phyloP scores from a whole-genome alignment of 2,888 invertebrate genomes.

The Watsonalla cultraria region DNA sequence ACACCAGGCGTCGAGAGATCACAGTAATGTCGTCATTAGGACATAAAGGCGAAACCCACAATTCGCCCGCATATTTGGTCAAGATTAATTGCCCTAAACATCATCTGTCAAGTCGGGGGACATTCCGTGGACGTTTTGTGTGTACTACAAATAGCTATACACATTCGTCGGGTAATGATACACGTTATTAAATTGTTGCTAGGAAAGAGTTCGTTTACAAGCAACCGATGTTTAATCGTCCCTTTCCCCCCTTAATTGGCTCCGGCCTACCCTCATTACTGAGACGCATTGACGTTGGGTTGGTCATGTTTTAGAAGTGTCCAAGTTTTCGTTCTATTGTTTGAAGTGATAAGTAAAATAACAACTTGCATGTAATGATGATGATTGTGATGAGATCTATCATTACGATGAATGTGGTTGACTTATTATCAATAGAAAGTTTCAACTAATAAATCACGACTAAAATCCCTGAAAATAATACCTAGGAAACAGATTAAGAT shows the following conservation, averaged over 20 bases:
- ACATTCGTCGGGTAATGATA: constrained; percentile 38
- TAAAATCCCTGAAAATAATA: too few relatives aligned
- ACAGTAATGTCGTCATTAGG: constrained; percentile 52
- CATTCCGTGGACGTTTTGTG: constrained; percentile 64
- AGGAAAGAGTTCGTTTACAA: not conserved
- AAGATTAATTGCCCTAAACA: constrained; percentile 73
- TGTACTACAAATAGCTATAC: constrained; percentile 58
- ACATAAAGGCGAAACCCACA: constrained; percentile 46
- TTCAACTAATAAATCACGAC: too few relatives aligned
- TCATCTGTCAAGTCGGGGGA: constrained; percentile 68
- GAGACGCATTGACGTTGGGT: not conserved
- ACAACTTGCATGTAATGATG: too few relatives aligned
- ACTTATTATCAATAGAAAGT: too few relatives aligned
- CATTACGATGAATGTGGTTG: too few relatives aligned
- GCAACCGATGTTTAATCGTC: not conserved
- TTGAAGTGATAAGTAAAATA: too few relatives aligned
- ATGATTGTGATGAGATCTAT: too few relatives aligned
- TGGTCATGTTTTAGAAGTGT: too few relatives aligned
- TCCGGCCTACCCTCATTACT: not conserved
- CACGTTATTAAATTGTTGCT: constrained; percentile 36
- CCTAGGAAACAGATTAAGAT: too few relatives aligned
- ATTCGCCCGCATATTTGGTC: constrained; percentile 71
- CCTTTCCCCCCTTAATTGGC: too few relatives aligned
- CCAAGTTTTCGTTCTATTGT: too few relatives aligned
- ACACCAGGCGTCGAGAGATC: constrained; percentile 24